Conservation (phyloP, 2,113 vertebrate genomes). For the Pollimyrus isidori region DNA sequence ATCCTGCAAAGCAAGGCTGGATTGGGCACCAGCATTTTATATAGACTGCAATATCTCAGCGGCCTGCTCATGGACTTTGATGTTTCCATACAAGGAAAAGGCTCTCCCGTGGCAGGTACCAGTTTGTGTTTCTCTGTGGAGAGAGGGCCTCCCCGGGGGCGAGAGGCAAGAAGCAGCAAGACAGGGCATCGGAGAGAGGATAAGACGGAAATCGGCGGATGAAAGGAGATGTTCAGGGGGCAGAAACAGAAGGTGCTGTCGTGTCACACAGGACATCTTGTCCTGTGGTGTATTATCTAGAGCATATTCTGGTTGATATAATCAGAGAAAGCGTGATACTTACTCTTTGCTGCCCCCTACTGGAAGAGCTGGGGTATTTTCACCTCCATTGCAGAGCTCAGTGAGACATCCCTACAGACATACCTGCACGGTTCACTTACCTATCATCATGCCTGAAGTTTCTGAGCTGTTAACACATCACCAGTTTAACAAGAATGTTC, state of each 20-base stretch:
- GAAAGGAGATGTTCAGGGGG: background rate
- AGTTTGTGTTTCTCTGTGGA: too few species aligned
- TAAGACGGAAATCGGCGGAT: background rate
- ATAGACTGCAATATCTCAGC: background rate
- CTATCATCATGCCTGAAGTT: background rate
- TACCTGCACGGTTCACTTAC: background rate
- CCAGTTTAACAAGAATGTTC: background rate
- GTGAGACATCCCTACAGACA: background rate
- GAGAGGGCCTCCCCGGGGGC: background rate
- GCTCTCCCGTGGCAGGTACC: background rate
- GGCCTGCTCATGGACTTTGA: background rate
- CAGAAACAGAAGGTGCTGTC: background rate
- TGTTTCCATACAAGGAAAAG: background rate
- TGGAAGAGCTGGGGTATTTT: background rate
- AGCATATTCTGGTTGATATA: background rate
- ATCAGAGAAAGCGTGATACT: background rate
- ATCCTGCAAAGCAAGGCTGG: background rate
- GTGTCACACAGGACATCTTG: background rate
- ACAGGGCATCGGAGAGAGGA: background rate
- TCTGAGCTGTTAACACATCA: background rate
- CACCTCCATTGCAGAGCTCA: background rate
- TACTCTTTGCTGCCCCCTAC: slow-evolving; percentile 31
- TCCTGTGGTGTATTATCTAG: background rate
- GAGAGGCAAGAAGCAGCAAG: background rate
- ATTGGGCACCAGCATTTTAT: background rate